phyloP scores from a whole-genome alignment of 30 jellyfish, hydroid and myxozoan genomes.

The Sanderia malayensis region DNA sequence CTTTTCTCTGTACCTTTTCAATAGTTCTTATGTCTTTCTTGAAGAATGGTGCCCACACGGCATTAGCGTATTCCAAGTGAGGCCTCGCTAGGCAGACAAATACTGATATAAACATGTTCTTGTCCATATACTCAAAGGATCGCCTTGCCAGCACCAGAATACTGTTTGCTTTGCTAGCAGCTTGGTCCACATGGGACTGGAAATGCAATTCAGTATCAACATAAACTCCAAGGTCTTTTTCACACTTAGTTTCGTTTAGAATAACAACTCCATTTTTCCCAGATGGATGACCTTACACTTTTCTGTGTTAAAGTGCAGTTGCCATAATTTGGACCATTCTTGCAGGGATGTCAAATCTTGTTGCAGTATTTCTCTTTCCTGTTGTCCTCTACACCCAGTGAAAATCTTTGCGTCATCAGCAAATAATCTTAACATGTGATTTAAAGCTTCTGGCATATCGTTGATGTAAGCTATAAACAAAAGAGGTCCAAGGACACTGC shows the following conservation, averaged over 20 bases:
- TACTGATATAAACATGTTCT: not conserved
- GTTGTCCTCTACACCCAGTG: slow-evolving; percentile 11
- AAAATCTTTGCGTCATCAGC: slow-evolving; percentile 23
- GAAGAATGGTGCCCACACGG: slow-evolving; percentile 35
- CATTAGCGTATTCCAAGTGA: slow-evolving; percentile 6
- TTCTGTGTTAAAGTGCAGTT: slow-evolving; percentile 8
- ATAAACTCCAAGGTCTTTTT: slow-evolving; percentile 25
- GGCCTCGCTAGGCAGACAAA: slow-evolving; percentile 11
- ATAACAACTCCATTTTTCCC: slow-evolving; percentile 5
- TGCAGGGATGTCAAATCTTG: slow-evolving; percentile 13
- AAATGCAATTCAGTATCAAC: not conserved
- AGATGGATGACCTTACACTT: not conserved
- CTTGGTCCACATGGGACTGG: slow-evolving; percentile 2
- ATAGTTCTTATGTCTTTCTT: slow-evolving; percentile 13
- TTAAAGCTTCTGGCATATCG: slow-evolving; percentile 11
- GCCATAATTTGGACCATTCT: slow-evolving; percentile 24
- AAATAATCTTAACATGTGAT: slow-evolving; percentile 2
- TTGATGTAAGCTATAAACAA: slow-evolving; percentile 1
- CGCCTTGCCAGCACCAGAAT: slow-evolving; percentile 10
- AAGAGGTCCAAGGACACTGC: slow-evolving; percentile 22
- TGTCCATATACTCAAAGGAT: slow-evolving; percentile 6
- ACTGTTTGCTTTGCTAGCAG: not conserved
- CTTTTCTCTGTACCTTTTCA: slow-evolving; percentile 7
- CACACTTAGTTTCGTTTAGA: slow-evolving; percentile 25
- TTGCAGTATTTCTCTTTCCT: slow-evolving; percentile 22